These are phyloP conservation scores for Tupiocoris notatus DNA, from an alignment of 2,888 invertebrate species.

Conservation along the genomic window DNA sequence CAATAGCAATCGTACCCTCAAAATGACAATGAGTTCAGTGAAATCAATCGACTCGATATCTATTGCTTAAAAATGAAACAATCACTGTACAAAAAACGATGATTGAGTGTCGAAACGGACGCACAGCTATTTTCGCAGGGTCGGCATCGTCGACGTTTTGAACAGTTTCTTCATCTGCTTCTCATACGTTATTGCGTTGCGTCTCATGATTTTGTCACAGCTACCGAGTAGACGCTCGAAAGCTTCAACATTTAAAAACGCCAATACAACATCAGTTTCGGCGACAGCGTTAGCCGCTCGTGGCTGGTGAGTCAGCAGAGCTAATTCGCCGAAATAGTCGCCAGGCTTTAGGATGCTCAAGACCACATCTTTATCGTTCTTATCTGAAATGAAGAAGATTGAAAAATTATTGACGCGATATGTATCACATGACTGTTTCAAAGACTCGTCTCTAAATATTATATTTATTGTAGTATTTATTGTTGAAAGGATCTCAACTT, in stretches of 20 bases:
- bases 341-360: slow-evolving; percentile 61
- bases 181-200: slow-evolving; percentile 70
- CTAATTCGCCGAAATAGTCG: slow-evolving; percentile 94
- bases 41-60: no score
- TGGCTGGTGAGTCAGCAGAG: slow-evolving; percentile 93
- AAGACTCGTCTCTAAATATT: no score
- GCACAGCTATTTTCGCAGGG: slow-evolving; percentile 1
- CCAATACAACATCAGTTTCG: slow-evolving; percentile 80
- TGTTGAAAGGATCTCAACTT: no score
- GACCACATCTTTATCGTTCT: slow-evolving; percentile 61
- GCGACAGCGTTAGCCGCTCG: slow-evolving; percentile 90
- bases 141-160: slow-evolving; percentile 31
- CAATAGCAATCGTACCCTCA: no score
- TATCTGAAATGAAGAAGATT: no score
- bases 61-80: neutral
- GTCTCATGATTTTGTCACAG: slow-evolving; percentile 40
- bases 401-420: no score
- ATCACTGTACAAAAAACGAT: neutral
- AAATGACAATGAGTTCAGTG: no score
- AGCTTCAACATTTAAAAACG: slow-evolving; percentile 57
- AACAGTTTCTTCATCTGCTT: slow-evolving; percentile 85
- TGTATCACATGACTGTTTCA: no score
- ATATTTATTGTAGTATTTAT: no score
- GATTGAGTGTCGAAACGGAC: no score
- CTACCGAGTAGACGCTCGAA: slow-evolving; percentile 44